A percentile compares a stretch with the other conserved stretches of the same genome.
phyloP scores from a whole-genome alignment of 2,113 vertebrate genomes.

The Ancistrus triradiatus region DNA sequence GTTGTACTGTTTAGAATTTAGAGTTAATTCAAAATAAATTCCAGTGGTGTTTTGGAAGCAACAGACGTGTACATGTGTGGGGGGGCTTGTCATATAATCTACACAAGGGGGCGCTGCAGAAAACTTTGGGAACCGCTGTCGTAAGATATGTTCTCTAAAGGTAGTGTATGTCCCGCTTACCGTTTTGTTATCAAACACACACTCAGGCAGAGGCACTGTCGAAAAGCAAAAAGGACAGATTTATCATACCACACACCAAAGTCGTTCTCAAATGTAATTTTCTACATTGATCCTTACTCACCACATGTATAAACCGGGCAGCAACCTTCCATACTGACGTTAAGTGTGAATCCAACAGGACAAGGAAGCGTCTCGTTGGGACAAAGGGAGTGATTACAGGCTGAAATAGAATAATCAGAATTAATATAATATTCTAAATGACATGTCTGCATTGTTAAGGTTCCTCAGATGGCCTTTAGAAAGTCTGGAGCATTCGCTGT shows the following conservation, averaged over 20 bases:
- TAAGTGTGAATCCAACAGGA: conserved; percentile 26
- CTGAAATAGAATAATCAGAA: conserved; percentile 19
- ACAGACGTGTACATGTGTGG: too few species aligned
- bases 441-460: too few species aligned
- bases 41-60: too few species aligned
- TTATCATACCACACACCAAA: background rate
- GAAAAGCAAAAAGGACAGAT: conserved; percentile 17
- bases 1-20: too few species aligned
- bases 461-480: too few species aligned
- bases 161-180: conserved; percentile 62
- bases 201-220: conserved; percentile 56
- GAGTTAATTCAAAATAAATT: too few species aligned
- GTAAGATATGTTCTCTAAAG: too few species aligned
- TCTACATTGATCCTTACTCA: conserved; percentile 32
- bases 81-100: too few species aligned
- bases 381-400: conserved; percentile 40
- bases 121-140: too few species aligned
- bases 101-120: too few species aligned
- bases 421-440: too few species aligned
- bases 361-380: conserved; percentile 19
- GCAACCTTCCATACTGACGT: conserved; percentile 38
- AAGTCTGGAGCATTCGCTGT: too few species aligned
- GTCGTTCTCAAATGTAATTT: background rate
- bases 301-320: conserved; percentile 45
- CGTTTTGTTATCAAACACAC: conserved; percentile 54